A percentile compares a stretch with the other conserved stretches of the same genome.
Evolutionary conservation across 1,140 invertebrate genomes (phyloP).

Genomic region (Pseudomyrmex flavicornis): DNA sequence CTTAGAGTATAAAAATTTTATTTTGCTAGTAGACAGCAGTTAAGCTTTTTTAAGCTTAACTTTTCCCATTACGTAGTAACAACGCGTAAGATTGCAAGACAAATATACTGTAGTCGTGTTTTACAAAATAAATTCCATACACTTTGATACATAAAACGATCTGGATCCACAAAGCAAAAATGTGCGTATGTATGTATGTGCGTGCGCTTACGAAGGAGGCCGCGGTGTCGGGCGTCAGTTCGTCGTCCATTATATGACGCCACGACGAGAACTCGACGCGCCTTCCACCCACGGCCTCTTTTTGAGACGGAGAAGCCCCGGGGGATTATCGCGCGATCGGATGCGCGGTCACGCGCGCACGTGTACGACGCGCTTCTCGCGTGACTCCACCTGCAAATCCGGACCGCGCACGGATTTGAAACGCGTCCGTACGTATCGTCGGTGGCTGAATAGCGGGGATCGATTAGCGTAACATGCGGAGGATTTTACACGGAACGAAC

Average conservation of each 20-base stretch:
- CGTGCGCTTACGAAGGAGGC: constrained; percentile 6
- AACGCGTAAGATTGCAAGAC: too few species aligned
- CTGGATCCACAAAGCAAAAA: constrained; percentile 1
- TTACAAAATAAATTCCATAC: too few species aligned
- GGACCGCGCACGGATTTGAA: constrained; percentile 66
- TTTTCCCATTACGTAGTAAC: too few species aligned
- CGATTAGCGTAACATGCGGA: constrained; percentile 63
- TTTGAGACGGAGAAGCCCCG: constrained; percentile 63
- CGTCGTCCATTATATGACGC: constrained; percentile 51
- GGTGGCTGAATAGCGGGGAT: constrained; percentile 68
- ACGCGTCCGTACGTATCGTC: constrained; percentile 68
- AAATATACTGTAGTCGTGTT: too few species aligned
- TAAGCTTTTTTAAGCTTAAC: neutral
- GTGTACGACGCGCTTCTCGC: constrained; percentile 65
- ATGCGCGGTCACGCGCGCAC: constrained; percentile 75
- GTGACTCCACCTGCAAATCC: constrained; percentile 77
- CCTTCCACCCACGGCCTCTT: constrained; percentile 68
- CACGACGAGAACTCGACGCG: constrained; percentile 29
- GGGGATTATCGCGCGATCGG: constrained; percentile 74
- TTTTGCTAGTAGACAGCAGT: neutral
- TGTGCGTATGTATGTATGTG: constrained; percentile 21
- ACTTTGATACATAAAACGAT: neutral
- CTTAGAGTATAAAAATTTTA: neutral
- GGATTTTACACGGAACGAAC: constrained; percentile 39
- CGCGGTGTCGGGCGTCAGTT: constrained; percentile 17